Conservation (phyloP, 2,797 vertebrate species). For the Austrolebias charrua region DNA sequence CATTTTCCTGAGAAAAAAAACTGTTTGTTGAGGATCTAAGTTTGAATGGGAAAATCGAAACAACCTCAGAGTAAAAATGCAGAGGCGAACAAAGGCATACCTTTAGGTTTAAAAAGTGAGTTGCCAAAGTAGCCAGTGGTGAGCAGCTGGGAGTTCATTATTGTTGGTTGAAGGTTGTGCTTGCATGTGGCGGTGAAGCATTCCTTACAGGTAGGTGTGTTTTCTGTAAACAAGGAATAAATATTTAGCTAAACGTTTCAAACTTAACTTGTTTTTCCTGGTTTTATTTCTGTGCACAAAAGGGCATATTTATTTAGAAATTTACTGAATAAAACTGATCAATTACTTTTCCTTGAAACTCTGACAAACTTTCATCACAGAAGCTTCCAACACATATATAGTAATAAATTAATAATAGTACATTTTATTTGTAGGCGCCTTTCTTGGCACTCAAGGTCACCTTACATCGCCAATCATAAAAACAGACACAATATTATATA, state of each 20-base stretch:
- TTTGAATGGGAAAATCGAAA: background rate
- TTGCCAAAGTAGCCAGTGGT: constrained; percentile 87
- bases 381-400: too few relatives aligned
- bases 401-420: too few relatives aligned
- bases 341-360: background rate
- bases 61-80: background rate
- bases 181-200: constrained; percentile 82
- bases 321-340: background rate
- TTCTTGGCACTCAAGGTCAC: too few relatives aligned
- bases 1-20: constrained; percentile 81
- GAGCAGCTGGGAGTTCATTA: constrained; percentile 68
- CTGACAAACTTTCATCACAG: background rate
- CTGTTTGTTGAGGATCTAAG: background rate
- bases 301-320: background rate
- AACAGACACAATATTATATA: too few relatives aligned
- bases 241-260: background rate
- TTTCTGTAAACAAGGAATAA: constrained; percentile 46
- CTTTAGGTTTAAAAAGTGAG: constrained; percentile 79
- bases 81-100: constrained; percentile 54
- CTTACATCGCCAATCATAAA: too few relatives aligned
- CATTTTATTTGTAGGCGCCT: too few relatives aligned
- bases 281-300: too few relatives aligned
- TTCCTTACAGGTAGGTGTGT: constrained; percentile 82
- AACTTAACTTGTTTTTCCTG: too few relatives aligned
- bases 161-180: constrained; percentile 75